Base-by-base conservation (phyloP, 2,888 invertebrate species). In the Pandemis heparana region DNA sequence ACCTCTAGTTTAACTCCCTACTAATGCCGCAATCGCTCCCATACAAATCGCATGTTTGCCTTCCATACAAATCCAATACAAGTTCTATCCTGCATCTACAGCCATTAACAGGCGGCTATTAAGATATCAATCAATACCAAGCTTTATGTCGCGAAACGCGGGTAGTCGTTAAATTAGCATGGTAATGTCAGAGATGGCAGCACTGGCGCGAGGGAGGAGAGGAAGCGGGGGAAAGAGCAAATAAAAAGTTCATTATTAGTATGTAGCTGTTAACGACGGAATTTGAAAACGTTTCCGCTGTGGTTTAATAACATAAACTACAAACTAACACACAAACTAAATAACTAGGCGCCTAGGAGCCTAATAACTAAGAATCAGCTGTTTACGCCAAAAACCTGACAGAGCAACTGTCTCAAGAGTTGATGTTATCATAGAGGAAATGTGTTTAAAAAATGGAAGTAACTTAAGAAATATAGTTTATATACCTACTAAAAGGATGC, bases 91-190 rank as follows among this genome's bases (percentile, higher is more conserved):
- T 39, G 64, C 67, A 74, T 67, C 76, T 74, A 74, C 75, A 79
- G 43, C 77, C 76, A 79, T 80, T 79, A 79, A 69, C 70, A 63
- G 64, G 73, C 70, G 48, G 80, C 89, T 86, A 89, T 92, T 89
- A 90, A 92, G 92, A 92, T 92, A 92, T 92, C 89, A 90, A 92
- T 92, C 91, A 92, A 81, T 83, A 84, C 77, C 70, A 71, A 77
- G 81, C 82, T 85, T 83, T 78, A 80, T 84, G 83, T 82, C 79
- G 78, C 80, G 82, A 81, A 75, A 80, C 84, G 84, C 83, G 82
- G 83, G 79, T 79, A 78, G 82, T 83, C 77, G 87, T 90, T 86
- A 90, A 89, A 92, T 92, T 92, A 89, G 88, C 92, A 92, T 92
- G 76, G 88, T 80, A 92, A 92, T 91, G 85, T 87, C 83, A 85